Conservation (phyloP, 2,113 vertebrate species). For the Formicarius rufipectus region DNA sequence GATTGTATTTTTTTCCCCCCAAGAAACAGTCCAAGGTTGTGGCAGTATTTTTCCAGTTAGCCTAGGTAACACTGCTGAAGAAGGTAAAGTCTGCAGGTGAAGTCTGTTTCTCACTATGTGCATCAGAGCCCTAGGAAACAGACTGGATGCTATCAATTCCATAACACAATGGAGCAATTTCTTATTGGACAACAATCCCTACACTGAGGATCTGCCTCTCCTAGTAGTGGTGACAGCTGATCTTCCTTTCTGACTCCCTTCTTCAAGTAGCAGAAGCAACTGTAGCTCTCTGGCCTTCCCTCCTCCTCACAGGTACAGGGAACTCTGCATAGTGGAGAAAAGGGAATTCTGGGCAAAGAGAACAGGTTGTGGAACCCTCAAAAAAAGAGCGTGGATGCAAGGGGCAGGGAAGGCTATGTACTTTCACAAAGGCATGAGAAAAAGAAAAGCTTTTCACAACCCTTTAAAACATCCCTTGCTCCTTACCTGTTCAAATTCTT, state of each 20-base stretch:
- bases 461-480: neutral
- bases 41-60: neutral
- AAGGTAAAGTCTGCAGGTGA: neutral
- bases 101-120: neutral
- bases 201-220: neutral
- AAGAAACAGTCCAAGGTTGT: neutral
- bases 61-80: neutral
- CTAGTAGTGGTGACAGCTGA: neutral
- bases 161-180: neutral
- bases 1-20: rapidly evolving
- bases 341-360: neutral
- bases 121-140: neutral
- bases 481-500: neutral
- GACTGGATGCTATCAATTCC: neutral
- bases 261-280: neutral
- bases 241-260: neutral
- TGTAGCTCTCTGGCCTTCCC: neutral
- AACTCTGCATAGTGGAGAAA: neutral
- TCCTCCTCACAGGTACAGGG: neutral
- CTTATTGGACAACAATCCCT: neutral
- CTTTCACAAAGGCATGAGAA: neutral
- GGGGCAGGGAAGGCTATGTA: neutral
- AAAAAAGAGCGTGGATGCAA: neutral
- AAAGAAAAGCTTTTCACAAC: neutral
- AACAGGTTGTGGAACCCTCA: neutral